Evolutionary conservation across 1,140 invertebrate species (phyloP).

Genomic region (Nephotettix cincticeps): DNA sequence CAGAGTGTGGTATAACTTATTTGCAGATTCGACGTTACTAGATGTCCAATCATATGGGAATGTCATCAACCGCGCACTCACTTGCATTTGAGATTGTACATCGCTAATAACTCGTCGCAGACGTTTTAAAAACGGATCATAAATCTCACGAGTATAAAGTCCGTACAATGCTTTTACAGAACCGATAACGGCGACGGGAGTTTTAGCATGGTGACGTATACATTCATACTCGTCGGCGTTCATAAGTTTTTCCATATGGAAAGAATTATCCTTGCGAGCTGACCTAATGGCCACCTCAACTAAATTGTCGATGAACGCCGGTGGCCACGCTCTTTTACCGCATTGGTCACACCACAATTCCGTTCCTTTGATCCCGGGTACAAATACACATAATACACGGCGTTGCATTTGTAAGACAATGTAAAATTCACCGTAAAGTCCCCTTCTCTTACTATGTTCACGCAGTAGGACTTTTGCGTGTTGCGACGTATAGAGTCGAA

Average conservation of each 20-base stretch:
- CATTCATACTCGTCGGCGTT: neutral
- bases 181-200: neutral
- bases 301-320: neutral
- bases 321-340: neutral
- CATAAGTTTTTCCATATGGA: neutral
- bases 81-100: neutral
- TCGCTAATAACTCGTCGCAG: neutral
- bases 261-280: neutral
- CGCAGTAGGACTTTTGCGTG: too few relatives aligned
- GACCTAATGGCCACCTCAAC: neutral
- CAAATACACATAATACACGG: neutral
- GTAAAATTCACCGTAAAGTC: too few relatives aligned
- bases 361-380: neutral
- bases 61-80: too few relatives aligned
- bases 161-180: neutral
- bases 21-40: neutral
- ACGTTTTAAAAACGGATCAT: neutral
- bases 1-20: too few relatives aligned
- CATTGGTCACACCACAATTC: neutral
- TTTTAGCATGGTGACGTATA: neutral
- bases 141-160: neutral
- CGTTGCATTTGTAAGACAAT: neutral
- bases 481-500: too few relatives aligned
- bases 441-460: too few relatives aligned
- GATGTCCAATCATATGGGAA: constrained; percentile 4